Evolutionary conservation across 1,140 invertebrate species (phyloP).

Genomic region (Diprion similis): DNA sequence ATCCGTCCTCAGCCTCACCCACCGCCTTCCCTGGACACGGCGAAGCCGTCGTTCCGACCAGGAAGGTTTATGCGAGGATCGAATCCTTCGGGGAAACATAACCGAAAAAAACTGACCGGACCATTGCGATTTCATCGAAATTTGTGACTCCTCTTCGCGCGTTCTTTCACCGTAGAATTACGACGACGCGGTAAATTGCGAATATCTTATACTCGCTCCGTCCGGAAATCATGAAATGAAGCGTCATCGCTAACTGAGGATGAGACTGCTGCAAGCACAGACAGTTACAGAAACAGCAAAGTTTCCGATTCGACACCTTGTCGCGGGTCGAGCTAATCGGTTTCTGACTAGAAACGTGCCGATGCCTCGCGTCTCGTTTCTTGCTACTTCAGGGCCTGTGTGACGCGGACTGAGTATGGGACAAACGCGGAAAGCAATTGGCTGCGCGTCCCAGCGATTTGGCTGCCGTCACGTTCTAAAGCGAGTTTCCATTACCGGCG

Average conservation of each 20-base stretch:
- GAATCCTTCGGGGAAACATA: neutral
- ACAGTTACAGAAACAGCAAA: neutral
- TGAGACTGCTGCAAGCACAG: neutral
- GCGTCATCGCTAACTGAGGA: constrained; percentile 8
- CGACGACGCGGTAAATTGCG: constrained; percentile 31
- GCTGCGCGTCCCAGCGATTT: constrained; percentile 31
- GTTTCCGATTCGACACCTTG: constrained; percentile 37
- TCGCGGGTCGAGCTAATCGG: constrained; percentile 32
- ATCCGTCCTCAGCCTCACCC: constrained; percentile 16
- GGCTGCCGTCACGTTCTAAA: constrained; percentile 42
- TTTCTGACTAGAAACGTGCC: constrained; percentile 32
- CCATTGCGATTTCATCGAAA: too few relatives aligned
- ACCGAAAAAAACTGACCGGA: neutral
- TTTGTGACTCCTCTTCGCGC: constrained; percentile 22
- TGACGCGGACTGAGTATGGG: constrained; percentile 15
- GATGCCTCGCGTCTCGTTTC: constrained; percentile 31
- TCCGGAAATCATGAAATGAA: constrained; percentile 23
- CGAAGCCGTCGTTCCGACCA: neutral
- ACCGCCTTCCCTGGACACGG: neutral
- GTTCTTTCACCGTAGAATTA: neutral
- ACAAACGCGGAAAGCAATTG: constrained; percentile 19
- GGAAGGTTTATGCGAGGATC: neutral
- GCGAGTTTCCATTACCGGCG: constrained; percentile 34
- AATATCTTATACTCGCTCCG: constrained; percentile 13
- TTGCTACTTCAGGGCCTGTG: constrained; percentile 27